Conservation (phyloP, 2,113 vertebrate species). For the Lontra canadensis region DNA sequence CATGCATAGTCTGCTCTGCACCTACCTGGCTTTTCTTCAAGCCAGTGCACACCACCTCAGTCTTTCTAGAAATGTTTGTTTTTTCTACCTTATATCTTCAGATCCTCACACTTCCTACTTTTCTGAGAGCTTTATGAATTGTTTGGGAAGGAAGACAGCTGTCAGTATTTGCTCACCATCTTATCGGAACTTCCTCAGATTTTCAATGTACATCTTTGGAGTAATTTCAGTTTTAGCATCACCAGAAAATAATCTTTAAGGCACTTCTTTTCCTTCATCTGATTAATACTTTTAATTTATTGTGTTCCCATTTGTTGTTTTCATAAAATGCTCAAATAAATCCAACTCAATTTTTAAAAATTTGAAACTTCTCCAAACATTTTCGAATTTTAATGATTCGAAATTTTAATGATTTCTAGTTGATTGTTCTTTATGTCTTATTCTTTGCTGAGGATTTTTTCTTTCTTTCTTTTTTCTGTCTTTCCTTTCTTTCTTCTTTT, state of each 20-base stretch:
- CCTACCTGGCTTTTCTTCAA: neutral
- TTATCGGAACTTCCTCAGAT: neutral
- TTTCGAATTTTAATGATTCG: no score
- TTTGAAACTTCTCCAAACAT: neutral
- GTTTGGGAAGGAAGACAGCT: neutral
- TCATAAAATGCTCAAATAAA: neutral
- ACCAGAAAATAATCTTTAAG: neutral
- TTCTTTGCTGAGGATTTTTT: no score
- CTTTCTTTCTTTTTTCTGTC: no score
- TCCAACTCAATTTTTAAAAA: neutral
- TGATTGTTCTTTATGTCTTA: no score
- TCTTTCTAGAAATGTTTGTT: neutral
- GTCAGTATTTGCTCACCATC: neutral
- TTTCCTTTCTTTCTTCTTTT: no score
- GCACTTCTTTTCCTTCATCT: neutral
- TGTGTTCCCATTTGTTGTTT: neutral
- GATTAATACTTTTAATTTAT: neutral
- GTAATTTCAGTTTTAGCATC: neutral
- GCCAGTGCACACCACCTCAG: neutral
- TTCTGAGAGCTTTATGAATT: neutral
- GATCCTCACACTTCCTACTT: neutral
- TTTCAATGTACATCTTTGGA: neutral
- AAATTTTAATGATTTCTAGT: no score
- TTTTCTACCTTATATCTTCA: neutral
- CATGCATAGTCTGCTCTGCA: neutral